Percentiles rank a stretch among this genome's conserved stretches.
Evolutionary conservation across 2,797 vertebrate genomes (phyloP).

Genomic region (Artibeus lituratus): DNA sequence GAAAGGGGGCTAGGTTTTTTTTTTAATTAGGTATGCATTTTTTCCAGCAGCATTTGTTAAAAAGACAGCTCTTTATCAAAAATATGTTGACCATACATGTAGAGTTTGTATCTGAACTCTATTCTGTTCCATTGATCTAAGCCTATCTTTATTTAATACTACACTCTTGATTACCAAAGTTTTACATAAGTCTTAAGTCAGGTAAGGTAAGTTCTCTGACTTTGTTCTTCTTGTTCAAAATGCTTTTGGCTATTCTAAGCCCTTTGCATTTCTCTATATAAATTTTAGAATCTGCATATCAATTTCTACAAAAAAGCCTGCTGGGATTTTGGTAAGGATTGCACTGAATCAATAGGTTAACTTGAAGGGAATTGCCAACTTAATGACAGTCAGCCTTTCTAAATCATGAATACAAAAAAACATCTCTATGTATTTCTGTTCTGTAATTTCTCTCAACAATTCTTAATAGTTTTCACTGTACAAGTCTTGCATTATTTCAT

Average conservation of each 20-base stretch:
- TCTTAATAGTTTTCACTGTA: not conserved
- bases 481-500: not conserved
- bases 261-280: not conserved
- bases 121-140: not conserved
- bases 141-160: not conserved
- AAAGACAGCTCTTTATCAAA: constrained; percentile 3
- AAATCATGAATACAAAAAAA: not conserved
- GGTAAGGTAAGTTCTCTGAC: not conserved
- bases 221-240: not conserved
- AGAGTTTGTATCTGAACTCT: not conserved
- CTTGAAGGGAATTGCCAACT: not conserved
- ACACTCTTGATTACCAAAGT: not conserved
- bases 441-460: constrained; percentile 1
- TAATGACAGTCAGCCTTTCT: not conserved
- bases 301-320: not conserved
- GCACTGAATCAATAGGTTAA: not conserved
- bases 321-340: not conserved
- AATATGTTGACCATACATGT: not conserved
- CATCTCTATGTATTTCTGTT: not conserved
- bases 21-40: not conserved
- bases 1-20: not conserved
- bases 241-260: not conserved
- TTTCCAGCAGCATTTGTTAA: not conserved
- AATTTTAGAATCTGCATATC: not conserved
- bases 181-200: not conserved